These are phyloP conservation scores for Phrynosoma blainvillii DNA, from an alignment of 2,113 vertebrate species.

Conservation along the genomic window DNA sequence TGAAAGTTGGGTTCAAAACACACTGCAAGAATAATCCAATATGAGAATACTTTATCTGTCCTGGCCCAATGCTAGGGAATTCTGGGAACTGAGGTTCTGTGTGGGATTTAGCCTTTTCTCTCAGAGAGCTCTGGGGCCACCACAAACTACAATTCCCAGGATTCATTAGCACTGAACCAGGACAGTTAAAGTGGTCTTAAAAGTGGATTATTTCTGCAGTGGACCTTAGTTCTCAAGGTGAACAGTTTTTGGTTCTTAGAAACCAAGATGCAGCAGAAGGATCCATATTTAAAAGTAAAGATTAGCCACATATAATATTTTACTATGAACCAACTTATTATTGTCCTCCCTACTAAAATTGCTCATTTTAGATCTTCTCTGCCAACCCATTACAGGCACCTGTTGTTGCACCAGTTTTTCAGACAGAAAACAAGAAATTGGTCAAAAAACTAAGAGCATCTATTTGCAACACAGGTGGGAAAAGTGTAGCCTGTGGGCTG, in stretches of 20 bases:
- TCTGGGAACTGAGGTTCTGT: too few relatives aligned
- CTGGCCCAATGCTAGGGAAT: too few relatives aligned
- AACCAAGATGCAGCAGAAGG: conserved; percentile 1
- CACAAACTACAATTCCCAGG: too few relatives aligned
- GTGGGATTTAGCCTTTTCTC: too few relatives aligned
- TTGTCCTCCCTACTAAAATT: not conserved
- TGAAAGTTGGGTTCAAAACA: too few relatives aligned
- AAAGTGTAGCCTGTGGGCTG: not conserved
- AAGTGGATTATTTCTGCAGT: too few relatives aligned
- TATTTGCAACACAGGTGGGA: too few relatives aligned
- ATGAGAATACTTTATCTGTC: too few relatives aligned
- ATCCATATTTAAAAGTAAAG: not conserved
- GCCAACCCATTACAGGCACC: not conserved
- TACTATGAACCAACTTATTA: not conserved
- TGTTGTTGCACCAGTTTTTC: not conserved
- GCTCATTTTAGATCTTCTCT: not conserved
- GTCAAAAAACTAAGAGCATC: not conserved
- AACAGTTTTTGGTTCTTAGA: conserved; percentile 16
- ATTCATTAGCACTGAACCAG: too few relatives aligned
- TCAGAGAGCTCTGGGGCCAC: too few relatives aligned
- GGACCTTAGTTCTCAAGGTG: not conserved
- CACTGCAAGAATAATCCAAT: too few relatives aligned
- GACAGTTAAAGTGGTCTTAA: too few relatives aligned
- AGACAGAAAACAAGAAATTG: not conserved
- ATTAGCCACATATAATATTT: not conserved